A percentile compares a stretch with the other conserved stretches of the same genome.
Evolutionary conservation across 2,113 vertebrate genomes (phyloP).

Genomic region (Falco punctatus): DNA sequence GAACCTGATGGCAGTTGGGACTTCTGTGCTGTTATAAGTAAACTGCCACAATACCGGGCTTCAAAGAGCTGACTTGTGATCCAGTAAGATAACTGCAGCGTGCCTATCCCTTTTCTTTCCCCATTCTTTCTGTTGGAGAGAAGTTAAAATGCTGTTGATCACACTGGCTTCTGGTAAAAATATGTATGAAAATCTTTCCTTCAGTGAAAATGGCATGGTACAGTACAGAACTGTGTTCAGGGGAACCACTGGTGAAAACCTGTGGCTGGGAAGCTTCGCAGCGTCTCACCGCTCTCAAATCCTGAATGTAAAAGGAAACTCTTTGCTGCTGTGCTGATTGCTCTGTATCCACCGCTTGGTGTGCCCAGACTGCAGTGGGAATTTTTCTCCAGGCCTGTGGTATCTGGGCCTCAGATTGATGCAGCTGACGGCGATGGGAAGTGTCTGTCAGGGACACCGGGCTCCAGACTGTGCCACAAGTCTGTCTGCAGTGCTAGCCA

Average conservation of each 20-base stretch:
- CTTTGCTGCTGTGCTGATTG: background rate
- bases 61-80: background rate
- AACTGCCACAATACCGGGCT: background rate
- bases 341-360: background rate
- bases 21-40: background rate
- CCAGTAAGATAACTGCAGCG: background rate
- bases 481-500: background rate
- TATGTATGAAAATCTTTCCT: background rate
- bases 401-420: background rate
- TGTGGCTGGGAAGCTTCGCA: background rate
- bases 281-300: background rate
- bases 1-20: background rate
- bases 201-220: background rate
- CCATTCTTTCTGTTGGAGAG: background rate
- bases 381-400: background rate
- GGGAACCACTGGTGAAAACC: background rate
- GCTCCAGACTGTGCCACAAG: background rate
- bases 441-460: background rate
- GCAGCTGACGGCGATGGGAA: background rate
- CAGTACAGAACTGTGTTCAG: background rate
- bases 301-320: background rate
- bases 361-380: background rate
- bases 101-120: background rate
- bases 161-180: background rate
- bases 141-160: background rate